A percentile compares a stretch with the other conserved stretches of the same genome.
These are phyloP conservation scores for Erpetoichthys calabaricus DNA, from an alignment of 2,797 vertebrate species.

Conservation along the genomic window DNA sequence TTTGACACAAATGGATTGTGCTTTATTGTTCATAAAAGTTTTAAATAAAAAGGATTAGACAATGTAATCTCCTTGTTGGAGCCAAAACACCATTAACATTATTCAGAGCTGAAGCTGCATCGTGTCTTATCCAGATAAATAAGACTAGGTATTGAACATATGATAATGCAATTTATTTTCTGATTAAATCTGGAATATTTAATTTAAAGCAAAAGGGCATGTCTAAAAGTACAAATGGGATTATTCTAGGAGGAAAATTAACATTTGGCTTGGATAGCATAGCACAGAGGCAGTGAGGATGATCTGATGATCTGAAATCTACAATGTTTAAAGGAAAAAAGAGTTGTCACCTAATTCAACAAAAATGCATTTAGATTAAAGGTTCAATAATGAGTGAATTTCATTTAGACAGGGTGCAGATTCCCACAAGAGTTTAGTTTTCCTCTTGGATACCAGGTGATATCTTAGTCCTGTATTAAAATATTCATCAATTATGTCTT, in stretches of 20 bases:
- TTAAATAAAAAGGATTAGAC: constrained; percentile 5
- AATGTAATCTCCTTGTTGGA: constrained; percentile 7
- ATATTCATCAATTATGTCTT: too few species aligned
- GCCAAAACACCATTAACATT: constrained; percentile 6
- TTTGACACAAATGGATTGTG: constrained; percentile 6
- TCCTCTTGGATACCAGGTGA: too few species aligned
- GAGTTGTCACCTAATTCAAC: too few species aligned
- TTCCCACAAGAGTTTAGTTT: too few species aligned
- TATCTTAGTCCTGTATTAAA: too few species aligned
- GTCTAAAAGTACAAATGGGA: constrained; percentile 2
- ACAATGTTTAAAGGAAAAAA: too few species aligned
- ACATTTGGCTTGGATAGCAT: background rate
- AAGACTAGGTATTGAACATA: constrained; percentile 3
- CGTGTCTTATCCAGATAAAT: constrained; percentile 1
- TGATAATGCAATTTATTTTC: constrained; percentile 4
- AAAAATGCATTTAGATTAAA: too few species aligned
- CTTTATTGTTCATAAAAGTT: constrained; percentile 1
- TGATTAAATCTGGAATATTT: constrained; percentile 6
- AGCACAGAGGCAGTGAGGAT: too few species aligned
- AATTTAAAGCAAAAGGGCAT: constrained; percentile 7
- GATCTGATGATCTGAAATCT: too few species aligned
- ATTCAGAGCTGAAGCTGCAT: background rate
- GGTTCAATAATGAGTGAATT: too few species aligned
- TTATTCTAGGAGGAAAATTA: constrained; percentile 1
- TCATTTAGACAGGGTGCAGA: too few species aligned